Evolutionary conservation across 2,797 vertebrate species (phyloP), one percentile per base, ranked within the genome.

Genomic region (Erpetoichthys calabaricus): DNA sequence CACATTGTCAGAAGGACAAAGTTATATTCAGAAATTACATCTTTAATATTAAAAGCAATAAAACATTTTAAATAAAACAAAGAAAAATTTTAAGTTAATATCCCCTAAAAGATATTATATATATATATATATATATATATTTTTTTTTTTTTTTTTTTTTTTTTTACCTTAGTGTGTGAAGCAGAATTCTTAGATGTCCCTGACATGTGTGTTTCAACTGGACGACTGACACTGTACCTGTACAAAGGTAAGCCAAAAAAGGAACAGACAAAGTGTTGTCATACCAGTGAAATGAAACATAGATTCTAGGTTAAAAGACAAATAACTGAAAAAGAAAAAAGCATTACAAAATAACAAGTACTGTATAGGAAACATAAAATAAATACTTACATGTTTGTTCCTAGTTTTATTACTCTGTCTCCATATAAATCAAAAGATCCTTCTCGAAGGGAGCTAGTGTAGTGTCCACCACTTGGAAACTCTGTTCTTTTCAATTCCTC

Each of bases 371-470:
- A 9, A 42, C 42, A 8, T 5, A 55, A 3, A 8, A 54, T 3
- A 56, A 8, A 43, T 8, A 71, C 88, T 90, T 79, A 97, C 96
- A 99, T 99, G 57, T 99, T 99, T 59, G 91, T 98, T 69, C 94
- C 94, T 45, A 99, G 84, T 73, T 91, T 98, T 67, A 92, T 87
- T 67, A 92, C 82, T 67, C 96, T 79, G 67, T 97, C 94, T 70
- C 96, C 94, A 72, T 88, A 91, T 60, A 94, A 80, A 47, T 98
- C 92, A 59, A 93, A 95, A 45, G 93, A 97, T 54, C 92, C 94
- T 76, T 98, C 92, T 43, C 83, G 87, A 7, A 81, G 72, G 7
- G 91, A 84, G 49, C 73, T 8, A 1, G 77, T 55, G 1, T 94
- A 98, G 80, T 84, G 89, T 50, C 91, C 93, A 47, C 81, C 85